Percentiles rank a stretch among this genome's conserved stretches.
phyloP scores from a whole-genome alignment of 2,888 invertebrate genomes.

The Lepidocyrtoides sp. region DNA sequence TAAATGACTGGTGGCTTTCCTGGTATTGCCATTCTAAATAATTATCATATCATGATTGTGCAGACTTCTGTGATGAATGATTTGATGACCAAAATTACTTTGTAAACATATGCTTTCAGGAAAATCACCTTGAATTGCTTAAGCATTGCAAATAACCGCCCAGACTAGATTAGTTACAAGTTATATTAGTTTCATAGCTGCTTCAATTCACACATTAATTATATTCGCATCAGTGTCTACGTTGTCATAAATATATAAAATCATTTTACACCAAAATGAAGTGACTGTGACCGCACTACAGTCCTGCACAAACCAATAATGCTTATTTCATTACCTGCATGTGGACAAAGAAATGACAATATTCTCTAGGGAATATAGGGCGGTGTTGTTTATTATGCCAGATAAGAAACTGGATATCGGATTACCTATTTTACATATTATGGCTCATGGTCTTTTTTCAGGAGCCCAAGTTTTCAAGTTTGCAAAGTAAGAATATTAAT shows the following conservation, averaged over 20 bases:
- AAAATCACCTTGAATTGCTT: neutral
- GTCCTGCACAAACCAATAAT: no score
- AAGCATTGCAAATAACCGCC: no score
- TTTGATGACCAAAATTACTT: no score
- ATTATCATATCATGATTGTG: neutral
- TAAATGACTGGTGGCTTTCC: no score
- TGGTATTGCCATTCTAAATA: neutral
- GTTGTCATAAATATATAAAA: no score
- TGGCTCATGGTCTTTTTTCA: neutral
- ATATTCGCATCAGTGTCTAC: neutral
- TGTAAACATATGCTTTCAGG: neutral
- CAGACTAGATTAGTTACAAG: neutral
- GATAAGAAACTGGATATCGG: conserved; percentile 19
- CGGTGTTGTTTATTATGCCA: neutral
- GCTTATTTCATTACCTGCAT: no score
- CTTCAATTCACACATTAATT: neutral
- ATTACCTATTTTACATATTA: neutral
- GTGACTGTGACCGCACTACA: no score
- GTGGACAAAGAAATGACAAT: no score
- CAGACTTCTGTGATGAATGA: neutral
- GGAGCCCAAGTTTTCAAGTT: neutral
- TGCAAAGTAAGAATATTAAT: neutral
- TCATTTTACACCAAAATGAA: neutral
- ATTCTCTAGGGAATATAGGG: neutral
- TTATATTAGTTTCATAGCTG: neutral